Evolutionary conservation across 2,113 vertebrate species (phyloP), one percentile per base, ranked within the genome.

Genomic region (Halichoeres trimaculatus): DNA sequence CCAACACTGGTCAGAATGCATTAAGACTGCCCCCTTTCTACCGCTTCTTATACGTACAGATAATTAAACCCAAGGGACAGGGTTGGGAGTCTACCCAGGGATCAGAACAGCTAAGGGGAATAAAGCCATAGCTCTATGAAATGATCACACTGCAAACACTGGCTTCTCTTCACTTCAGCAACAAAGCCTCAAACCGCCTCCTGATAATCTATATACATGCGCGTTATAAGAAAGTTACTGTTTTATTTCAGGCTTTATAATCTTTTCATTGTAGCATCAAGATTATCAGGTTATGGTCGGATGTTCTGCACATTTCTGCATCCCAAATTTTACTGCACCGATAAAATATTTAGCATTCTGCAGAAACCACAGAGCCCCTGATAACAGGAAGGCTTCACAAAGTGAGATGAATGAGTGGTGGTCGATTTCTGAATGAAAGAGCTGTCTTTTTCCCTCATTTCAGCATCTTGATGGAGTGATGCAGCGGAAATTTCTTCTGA

Each of bases 21-120:
- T 74, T 70, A 85, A 60, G 57, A 90, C 83, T 90, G 90, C 81
- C 82, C 85, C 90, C 86, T 94, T 73, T 93, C 84, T 93, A 90
- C 90, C 77, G 54, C 65, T 57, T 10, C 60, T 14, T 9, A 69
- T 78, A 73, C 70, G 71, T 85, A 64, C 68, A 74, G 52, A 79
- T 95, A 94, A 94, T 94, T 94, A 92, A 88, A 86, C 92, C 76
- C 82, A 40, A 40, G 80, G 89, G 88, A 76, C 59, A 36, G 13
- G 20, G 64, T 19, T 67, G 40, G 34, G 66, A 79, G 58, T 80
- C 85, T 77, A 19, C 38, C 17, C 70, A 76, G 67, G 48, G 43
- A 64, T 78, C n/a, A 51, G 36, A 45, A 14, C 43, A 20, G 56
- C 74, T 64, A 8, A 67, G 10, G 74, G 66, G 47, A 67, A 30